Evolutionary conservation across 1,140 invertebrate genomes (phyloP), one percentile per base, ranked within the genome.

Genomic region (Brachionus manjavacas): DNA sequence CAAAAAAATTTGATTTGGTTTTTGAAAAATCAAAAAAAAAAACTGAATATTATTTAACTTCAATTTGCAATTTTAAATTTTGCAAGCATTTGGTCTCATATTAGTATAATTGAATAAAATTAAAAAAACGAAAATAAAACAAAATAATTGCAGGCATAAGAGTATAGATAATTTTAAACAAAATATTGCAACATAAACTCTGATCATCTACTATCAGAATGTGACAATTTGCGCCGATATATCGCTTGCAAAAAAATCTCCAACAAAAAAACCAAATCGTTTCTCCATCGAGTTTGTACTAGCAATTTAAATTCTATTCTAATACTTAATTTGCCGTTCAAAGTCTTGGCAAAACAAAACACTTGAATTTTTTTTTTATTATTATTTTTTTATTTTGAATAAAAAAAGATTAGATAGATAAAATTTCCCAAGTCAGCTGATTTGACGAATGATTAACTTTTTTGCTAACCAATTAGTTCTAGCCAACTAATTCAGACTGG

Each of bases 391-490:
- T 72, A 41, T 72, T 72, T 72, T 41, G 12, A 72, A 72, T 41
- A 72, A 72, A 72, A n/a, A 72, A 68, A 68, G 66, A 72, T 41
- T 72, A 72, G 68, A 72, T 72, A 72, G 39, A 72, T 60, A 72
- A 72, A 39, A 41, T 72, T 41, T 20, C 35, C 68, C 35, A 14
- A 39, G 68, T 72, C 68, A 39, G 68, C 68, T 41, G 28, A 41
- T 72, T 39, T 20, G 9, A 41, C 7, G n/a, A 41, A 41, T 12
- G 31, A 41, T 41, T 72, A 31, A 31, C 14, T 72, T 43, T 16
- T 16, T 20, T 41, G 31, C 9, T 28, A 70, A 41, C 8, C 2
- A 41, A 72, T 72, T 72, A 72, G 68, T 72, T 72, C 68, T 72
- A 72, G 39, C 39, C 68, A 72, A 72, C 68, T 72, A 72, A 72